Evolutionary conservation across 53 echinoderm and acorn worm species (phyloP).

Genomic region (Crossaster papposus): DNA sequence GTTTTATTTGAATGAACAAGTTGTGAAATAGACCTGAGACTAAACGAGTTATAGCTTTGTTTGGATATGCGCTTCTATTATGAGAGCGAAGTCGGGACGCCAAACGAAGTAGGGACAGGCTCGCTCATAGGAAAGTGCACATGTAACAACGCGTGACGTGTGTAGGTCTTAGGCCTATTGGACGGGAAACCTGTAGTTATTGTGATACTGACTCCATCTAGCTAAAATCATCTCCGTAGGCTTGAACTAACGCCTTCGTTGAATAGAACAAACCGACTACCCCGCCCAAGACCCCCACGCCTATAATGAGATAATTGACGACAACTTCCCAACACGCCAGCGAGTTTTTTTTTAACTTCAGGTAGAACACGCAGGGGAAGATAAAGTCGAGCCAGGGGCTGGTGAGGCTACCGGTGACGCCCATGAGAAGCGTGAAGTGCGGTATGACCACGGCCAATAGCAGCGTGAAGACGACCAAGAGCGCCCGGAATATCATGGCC

Average conservation of each 20-base stretch:
- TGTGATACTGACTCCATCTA: neutral
- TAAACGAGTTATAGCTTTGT: no score
- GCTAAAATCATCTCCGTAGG: constrained; percentile 66
- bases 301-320: constrained; percentile 74
- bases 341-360: constrained; percentile 71
- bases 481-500: constrained; percentile 87
- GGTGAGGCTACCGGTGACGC: constrained; percentile 90
- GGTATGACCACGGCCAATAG: constrained; percentile 88
- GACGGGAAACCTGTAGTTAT: neutral
- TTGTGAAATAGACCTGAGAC: no score
- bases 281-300: constrained; percentile 75
- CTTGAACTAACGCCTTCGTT: constrained; percentile 65
- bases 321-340: constrained; percentile 60
- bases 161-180: no score
- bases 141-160: no score
- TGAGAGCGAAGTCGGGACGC: no score
- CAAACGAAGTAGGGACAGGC: no score
- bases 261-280: constrained; percentile 84
- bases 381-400: constrained; percentile 98
- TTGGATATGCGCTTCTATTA: no score
- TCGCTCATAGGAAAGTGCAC: no score
- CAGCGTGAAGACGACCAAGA: constrained; percentile 79
- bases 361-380: constrained; percentile 91
- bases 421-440: constrained; percentile 94
- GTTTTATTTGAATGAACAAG: no score